These are phyloP conservation scores for Echinometra lucunter DNA, from an alignment of 53 echinoderm and acorn worm species.

Conservation along the genomic window DNA sequence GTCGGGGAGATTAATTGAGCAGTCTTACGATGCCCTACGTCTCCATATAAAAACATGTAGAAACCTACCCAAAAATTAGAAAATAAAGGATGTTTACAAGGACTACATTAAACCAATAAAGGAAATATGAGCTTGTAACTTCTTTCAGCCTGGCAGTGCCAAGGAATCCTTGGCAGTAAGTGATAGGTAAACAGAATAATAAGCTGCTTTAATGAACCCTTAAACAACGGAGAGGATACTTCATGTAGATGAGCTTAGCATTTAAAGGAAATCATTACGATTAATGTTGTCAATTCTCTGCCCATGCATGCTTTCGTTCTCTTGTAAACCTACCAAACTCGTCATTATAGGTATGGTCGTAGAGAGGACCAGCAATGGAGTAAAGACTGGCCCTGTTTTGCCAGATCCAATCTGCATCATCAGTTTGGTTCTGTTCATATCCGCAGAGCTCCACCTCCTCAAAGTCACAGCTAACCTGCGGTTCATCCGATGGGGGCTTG, in stretches of 20 bases:
- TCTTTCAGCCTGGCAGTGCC: too few relatives aligned
- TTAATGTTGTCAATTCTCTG: background rate
- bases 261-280: background rate
- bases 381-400: constrained; percentile 75
- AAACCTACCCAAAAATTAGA: background rate
- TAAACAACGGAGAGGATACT: background rate
- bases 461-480: constrained; percentile 80
- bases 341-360: constrained; percentile 82
- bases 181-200: background rate
- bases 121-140: too few relatives aligned
- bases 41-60: constrained; percentile 55
- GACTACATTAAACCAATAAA: too few relatives aligned
- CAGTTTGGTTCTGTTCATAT: constrained; percentile 79
- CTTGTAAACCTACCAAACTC: constrained; percentile 70
- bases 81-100: too few relatives aligned
- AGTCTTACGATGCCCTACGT: constrained; percentile 55
- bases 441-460: constrained; percentile 88
- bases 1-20: constrained; percentile 79
- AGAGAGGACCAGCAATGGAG: constrained; percentile 72
- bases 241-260: background rate
- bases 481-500: background rate
- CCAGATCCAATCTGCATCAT: constrained; percentile 93
- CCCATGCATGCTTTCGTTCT: background rate
- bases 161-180: too few relatives aligned
- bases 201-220: background rate